These are phyloP conservation scores for Pentamera pediparva DNA, from an alignment of 53 echinoderm and acorn worm species.

Conservation along the genomic window DNA sequence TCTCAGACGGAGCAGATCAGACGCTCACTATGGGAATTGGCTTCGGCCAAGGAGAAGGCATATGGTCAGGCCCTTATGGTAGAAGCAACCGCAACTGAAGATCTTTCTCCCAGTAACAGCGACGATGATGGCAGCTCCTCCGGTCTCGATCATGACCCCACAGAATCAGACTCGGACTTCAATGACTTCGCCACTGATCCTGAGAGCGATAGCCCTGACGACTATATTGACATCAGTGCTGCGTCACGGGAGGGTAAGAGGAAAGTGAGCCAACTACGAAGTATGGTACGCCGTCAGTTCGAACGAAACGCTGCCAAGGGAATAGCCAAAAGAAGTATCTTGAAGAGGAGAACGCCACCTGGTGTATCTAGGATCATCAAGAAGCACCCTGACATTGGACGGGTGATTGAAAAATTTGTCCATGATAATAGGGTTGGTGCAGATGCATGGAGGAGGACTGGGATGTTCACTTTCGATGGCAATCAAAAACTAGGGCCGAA, in stretches of 20 bases:
- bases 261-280: neutral
- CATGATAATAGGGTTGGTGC: conserved; percentile 35
- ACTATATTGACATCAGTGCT: neutral
- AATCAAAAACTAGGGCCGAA: conserved; percentile 42
- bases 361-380: too few relatives aligned
- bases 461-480: conserved; percentile 40
- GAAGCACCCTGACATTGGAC: conserved; percentile 26
- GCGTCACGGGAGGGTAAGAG: neutral
- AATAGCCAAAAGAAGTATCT: too few relatives aligned
- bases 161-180: too few relatives aligned
- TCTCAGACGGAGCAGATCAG: neutral
- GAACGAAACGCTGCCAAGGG: conserved; percentile 18
- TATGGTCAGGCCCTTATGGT: too few relatives aligned
- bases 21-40: neutral
- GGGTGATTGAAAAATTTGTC: conserved; percentile 34
- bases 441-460: conserved; percentile 47
- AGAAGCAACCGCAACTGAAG: too few relatives aligned
- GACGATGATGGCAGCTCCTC: too few relatives aligned
- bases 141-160: too few relatives aligned
- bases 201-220: conserved; percentile 30
- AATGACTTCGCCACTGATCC: neutral
- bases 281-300: neutral
- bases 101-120: neutral
- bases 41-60: too few relatives aligned
- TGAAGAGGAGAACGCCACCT: too few relatives aligned